Base-by-base conservation (phyloP, 2,888 invertebrate genomes). In the Digitonthophagus gazella region DNA sequence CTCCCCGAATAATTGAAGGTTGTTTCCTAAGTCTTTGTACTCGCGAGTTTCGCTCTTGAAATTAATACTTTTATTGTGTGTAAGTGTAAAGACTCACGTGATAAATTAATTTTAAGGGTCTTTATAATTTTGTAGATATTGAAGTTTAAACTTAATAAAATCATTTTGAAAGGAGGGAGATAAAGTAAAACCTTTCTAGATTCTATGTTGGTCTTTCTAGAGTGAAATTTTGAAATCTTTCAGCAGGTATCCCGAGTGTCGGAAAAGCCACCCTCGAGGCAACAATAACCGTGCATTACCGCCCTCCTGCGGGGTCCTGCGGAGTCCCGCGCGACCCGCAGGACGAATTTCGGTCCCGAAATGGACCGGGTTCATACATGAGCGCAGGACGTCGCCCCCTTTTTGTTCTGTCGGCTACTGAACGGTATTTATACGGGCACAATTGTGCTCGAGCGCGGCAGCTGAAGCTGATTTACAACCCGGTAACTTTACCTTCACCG, bases 1-100 rank as follows among this genome's bases (percentile, higher is more conserved):
- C 61, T 61, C 61, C 20, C n/a, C 74, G 77, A 77, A 78, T 79
- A 77, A 79, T 79, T 78, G 78, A 77, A 78, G 76, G 77, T 78
- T 77, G 73, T 74, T 73, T 73, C 71, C 44, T 58, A 61, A 18
- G n/a, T 20, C 61, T 61, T 61, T 61, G 61, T 61, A n/a, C 18
- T 19, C 20, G 18, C 19, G 19, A 3, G 15, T 15, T 58, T n/a
- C n/a, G n/a, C 58, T 58, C 18, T 3, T 6, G 15, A 58, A 58
- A 58, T 58, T 58, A 58, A 58, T 58, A 58, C 18, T 11, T 58
- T 58, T 58, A 58, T 58, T 58, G 15, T 58, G 15, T 8, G 15
- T 22, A 22, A 6, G 22, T 6, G 22, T 6, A 22, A 22, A n/a
- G n/a, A n/a, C n/a, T n/a, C n/a, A n/a, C n/a, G 22, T 22, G 22